Percentiles rank a stretch among this genome's conserved stretches.
Conservation (phyloP, 53 echinoderm and acorn worm genomes). For the Glandiceps talaboti region DNA sequence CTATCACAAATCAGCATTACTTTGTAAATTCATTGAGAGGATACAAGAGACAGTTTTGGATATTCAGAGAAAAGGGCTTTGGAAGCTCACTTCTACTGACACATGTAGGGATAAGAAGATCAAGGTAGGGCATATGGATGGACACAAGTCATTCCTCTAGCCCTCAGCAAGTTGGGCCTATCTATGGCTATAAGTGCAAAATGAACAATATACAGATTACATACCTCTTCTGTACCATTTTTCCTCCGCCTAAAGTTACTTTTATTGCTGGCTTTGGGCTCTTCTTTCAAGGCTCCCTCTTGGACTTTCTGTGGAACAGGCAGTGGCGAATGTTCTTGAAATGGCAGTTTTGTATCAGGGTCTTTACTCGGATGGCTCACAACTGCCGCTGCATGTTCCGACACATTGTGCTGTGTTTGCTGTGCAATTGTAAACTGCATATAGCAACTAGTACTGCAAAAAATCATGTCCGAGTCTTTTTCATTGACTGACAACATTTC, state of each 20-base stretch:
- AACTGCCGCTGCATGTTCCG: constrained; percentile 51
- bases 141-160: no score
- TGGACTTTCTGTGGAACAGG: not conserved
- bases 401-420: constrained; percentile 30
- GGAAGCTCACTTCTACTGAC: no score
- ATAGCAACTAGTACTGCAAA: constrained; percentile 88
- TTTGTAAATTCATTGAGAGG: no score
- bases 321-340: not conserved
- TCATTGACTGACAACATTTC: constrained; percentile 39
- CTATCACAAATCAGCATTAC: no score
- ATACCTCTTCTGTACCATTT: not conserved
- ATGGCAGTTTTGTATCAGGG: not conserved
- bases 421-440: constrained; percentile 93
- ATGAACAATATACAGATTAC: no score
- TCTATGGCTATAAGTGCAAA: no score
- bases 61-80: no score
- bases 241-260: not conserved
- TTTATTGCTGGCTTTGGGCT: not conserved
- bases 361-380: constrained; percentile 38
- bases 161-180: no score
- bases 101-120: no score
- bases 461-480: constrained; percentile 21
- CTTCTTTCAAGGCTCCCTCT: not conserved
- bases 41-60: no score
- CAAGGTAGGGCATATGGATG: no score